Base-by-base conservation (phyloP, 1,140 invertebrate genomes). In the Anagrus nilaparvatae region DNA sequence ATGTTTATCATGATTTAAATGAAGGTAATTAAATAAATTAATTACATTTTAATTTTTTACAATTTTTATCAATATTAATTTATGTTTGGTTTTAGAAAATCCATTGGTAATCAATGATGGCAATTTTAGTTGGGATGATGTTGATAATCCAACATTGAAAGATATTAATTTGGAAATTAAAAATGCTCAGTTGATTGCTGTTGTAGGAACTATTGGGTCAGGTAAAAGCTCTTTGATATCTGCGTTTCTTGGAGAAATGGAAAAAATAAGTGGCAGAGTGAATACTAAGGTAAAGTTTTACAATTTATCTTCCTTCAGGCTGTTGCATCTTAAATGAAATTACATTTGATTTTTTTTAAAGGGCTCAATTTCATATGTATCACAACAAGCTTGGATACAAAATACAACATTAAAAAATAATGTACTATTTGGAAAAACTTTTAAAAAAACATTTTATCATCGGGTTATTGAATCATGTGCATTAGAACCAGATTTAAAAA, bases 221-320 rank as follows among this genome's bases (percentile, higher is more conserved):
- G 92, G 91, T 19, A 95, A 96, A 70, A 89, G 83, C 54, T 92
- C 89, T 23, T 69, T 95, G 2, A 68, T 94, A 21, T 82, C 84
- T 13, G 87, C 90, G 3, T 68, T 91, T 32, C 71, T 95, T 1
- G 90, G 89, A 19, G 88, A 94, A 74, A 92, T 95, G 86, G 78
- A 86, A 40, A 86, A 80, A 66, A 52, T 76, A 2, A 76, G 74
- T n/a, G 88, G 89, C 18, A 65, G 74, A 43, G 84, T 92, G n/a
- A 88, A 87, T 58, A 84, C 84, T 12, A 72, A 71, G 61, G 73
- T 75, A 50, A 50, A 24, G 18, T 41, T 37, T n/a, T n/a, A n/a
- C n/a, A n/a, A n/a, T n/a, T n/a, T n/a, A n/a, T n/a, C n/a, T n/a
- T n/a, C n/a, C n/a, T n/a, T n/a, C n/a, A n/a, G n/a, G n/a, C 25